Percentiles rank a stretch among this genome's conserved stretches.
These are phyloP conservation scores for Nibea coibor DNA, from an alignment of 2,113 vertebrate genomes.

Conservation along the genomic window DNA sequence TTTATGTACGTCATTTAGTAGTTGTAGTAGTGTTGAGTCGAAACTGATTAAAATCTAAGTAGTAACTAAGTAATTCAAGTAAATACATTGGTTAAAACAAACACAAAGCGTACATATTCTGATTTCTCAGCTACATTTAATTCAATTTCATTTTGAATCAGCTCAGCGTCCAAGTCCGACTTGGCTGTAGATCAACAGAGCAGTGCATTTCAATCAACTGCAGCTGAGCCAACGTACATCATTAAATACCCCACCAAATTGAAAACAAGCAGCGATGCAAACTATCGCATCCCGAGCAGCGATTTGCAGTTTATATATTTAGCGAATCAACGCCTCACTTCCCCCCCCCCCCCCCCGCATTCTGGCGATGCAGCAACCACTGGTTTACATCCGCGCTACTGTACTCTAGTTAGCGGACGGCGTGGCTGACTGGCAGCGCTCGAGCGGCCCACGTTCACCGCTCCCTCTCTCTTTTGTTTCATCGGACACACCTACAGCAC, in stretches of 20 bases:
- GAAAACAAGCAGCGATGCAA: slow-evolving; percentile 5
- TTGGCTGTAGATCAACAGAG: background rate
- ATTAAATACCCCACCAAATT: slow-evolving; percentile 1
- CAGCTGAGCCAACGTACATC: slow-evolving; percentile 1
- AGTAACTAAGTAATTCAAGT: background rate
- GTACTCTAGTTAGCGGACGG: background rate
- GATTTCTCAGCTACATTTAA: background rate
- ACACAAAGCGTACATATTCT: background rate
- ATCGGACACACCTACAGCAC: slow-evolving; percentile 25
- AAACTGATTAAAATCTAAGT: background rate
- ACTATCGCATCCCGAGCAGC: background rate
- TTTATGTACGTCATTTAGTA: too few species aligned
- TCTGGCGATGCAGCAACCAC: background rate
- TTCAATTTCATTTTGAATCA: background rate
- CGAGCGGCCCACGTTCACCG: slow-evolving; percentile 7
- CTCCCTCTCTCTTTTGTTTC: background rate
- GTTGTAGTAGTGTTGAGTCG: background rate
- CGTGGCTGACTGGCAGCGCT: slow-evolving; percentile 16
- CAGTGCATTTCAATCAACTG: background rate
- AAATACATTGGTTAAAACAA: background rate
- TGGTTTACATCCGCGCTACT: background rate
- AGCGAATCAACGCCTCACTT: slow-evolving; percentile 10
- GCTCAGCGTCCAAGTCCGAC: background rate
- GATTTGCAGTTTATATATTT: slow-evolving; percentile 18
- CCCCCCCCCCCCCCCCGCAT: background rate